Percentiles rank a stretch among this genome's conserved stretches.
Conservation (phyloP, 2,888 invertebrate genomes). For the Aspidapion aeneum region DNA sequence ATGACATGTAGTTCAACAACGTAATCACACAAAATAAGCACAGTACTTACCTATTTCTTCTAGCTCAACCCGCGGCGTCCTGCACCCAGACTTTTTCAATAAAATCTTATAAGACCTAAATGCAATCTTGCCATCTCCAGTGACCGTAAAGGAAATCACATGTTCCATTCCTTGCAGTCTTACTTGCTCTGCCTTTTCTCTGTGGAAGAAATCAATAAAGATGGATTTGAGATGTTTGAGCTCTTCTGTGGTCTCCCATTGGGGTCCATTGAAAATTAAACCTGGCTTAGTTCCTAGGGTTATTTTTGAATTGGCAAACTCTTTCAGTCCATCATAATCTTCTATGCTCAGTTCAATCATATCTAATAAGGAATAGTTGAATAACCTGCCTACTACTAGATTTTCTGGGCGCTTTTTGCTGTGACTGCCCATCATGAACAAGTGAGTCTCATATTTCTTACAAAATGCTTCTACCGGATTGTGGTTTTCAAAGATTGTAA, state of each 20-base stretch:
- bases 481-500: constrained; percentile 90
- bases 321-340: constrained; percentile 71
- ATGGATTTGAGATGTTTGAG: constrained; percentile 82
- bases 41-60: constrained; percentile 74
- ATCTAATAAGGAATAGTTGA: constrained; percentile 86
- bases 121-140: constrained; percentile 71
- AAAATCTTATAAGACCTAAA: constrained; percentile 76
- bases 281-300: constrained; percentile 80
- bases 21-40: too few relatives aligned
- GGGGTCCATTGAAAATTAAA: constrained; percentile 86
- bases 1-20: too few relatives aligned
- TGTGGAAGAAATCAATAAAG: constrained; percentile 89
- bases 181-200: constrained; percentile 75
- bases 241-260: constrained; percentile 81
- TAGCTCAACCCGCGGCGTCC: constrained; percentile 87
- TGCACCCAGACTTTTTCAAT: constrained; percentile 87
- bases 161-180: constrained; percentile 93
- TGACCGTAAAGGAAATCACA: constrained; percentile 84
- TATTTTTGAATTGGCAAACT: constrained; percentile 69
- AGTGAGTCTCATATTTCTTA: constrained; percentile 80
- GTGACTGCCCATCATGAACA: constrained; percentile 89
- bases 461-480: constrained; percentile 74
- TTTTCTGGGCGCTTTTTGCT: constrained; percentile 95
- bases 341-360: constrained; percentile 95
- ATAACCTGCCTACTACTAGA: constrained; percentile 83